Evolutionary conservation across 2,888 invertebrate genomes (phyloP).

Genomic region (Chamaedrilus cognettii): DNA sequence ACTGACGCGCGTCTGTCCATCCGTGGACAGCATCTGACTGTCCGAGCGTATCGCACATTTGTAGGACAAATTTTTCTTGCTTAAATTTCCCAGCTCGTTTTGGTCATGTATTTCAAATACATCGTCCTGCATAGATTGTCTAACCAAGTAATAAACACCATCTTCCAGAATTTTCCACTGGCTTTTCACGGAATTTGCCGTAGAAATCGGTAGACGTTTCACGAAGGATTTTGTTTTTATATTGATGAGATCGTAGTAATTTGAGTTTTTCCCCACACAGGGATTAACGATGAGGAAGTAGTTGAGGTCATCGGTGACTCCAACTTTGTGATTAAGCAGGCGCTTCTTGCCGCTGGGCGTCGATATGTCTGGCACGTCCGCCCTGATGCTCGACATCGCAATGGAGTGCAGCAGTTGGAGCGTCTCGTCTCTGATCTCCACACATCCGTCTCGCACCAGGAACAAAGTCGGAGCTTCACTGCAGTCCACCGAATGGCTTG

Average conservation of each 20-base stretch:
- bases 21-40: constrained; percentile 13
- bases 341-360: constrained; percentile 23
- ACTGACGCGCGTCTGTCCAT: constrained; percentile 15
- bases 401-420: constrained; percentile 4
- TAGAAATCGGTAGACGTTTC: constrained; percentile 5
- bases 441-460: constrained; percentile 23
- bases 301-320: constrained; percentile 22
- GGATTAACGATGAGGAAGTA: constrained; percentile 32
- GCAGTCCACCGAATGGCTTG: no score
- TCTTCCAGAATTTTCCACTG: constrained; percentile 25
- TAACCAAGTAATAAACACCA: constrained; percentile 14
- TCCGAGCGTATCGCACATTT: constrained; percentile 6
- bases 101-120: no score
- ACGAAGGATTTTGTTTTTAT: constrained; percentile 13
- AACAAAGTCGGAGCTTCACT: neutral
- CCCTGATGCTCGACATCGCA: constrained; percentile 19
- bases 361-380: constrained; percentile 22
- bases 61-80: constrained; percentile 14
- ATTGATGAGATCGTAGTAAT: constrained; percentile 29
- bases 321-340: constrained; percentile 23
- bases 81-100: no score
- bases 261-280: neutral
- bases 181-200: constrained; percentile 10
- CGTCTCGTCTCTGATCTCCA: constrained; percentile 11
- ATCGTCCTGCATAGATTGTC: neutral